These are phyloP conservation scores for Drosophila jambulina DNA, from an alignment of 1,140 invertebrate species.

Conservation along the genomic window DNA sequence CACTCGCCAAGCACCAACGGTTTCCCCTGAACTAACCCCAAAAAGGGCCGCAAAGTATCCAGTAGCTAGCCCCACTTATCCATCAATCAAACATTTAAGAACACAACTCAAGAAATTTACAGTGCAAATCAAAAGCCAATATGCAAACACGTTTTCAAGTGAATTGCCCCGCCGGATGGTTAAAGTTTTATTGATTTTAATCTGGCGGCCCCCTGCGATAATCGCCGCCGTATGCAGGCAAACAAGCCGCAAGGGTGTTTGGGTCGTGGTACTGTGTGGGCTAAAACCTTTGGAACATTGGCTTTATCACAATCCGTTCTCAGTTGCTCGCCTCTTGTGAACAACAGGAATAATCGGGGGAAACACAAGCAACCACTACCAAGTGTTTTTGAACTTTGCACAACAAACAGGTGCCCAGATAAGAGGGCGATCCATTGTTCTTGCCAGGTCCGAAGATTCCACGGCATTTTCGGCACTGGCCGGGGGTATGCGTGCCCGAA, in stretches of 20 bases:
- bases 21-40: slow-evolving; percentile 2
- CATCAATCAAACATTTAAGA: slow-evolving; percentile 9
- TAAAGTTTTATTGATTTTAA: slow-evolving; percentile 77
- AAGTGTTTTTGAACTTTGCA: slow-evolving; percentile 78
- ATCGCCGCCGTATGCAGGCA: slow-evolving; percentile 45
- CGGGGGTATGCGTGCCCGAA: background rate
- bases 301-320: slow-evolving; percentile 68
- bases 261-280: slow-evolving; percentile 6
- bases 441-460: slow-evolving; percentile 19
- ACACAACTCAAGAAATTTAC: slow-evolving; percentile 13
- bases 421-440: slow-evolving; percentile 52
- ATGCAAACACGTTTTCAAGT: slow-evolving; percentile 43
- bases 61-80: background rate
- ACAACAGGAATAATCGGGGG: slow-evolving; percentile 43
- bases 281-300: slow-evolving; percentile 66
- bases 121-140: slow-evolving; percentile 23
- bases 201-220: slow-evolving; percentile 43
- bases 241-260: slow-evolving; percentile 35
- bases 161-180: slow-evolving; percentile 12
- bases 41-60: background rate
- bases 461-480: slow-evolving; percentile 7
- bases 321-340: slow-evolving; percentile 36
- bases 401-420: slow-evolving; percentile 77
- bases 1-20: background rate
- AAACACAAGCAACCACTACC: slow-evolving; percentile 46